These are phyloP conservation scores for Drosophila lacertosa DNA, from an alignment of 1,140 invertebrate genomes.

Conservation along the genomic window DNA sequence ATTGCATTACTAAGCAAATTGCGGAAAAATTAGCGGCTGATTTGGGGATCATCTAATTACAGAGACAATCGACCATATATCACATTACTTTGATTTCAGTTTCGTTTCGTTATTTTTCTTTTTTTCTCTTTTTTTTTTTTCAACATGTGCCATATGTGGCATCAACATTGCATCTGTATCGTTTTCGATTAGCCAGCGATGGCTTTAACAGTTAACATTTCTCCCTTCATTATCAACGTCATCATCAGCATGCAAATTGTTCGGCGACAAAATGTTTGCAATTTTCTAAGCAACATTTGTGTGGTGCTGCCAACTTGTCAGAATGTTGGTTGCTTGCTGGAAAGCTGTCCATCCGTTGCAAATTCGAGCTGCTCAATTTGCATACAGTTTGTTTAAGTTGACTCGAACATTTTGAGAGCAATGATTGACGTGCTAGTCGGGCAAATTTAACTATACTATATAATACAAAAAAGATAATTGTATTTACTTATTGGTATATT, in stretches of 20 bases:
- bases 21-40: constrained; percentile 84
- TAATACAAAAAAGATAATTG: too few species aligned
- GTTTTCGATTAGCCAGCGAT: constrained; percentile 51
- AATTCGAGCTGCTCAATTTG: not conserved
- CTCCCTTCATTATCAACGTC: not conserved
- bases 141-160: constrained; percentile 34
- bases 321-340: not conserved
- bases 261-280: constrained; percentile 16
- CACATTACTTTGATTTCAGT: constrained; percentile 72
- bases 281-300: constrained; percentile 10
- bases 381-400: not conserved
- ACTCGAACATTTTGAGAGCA: too few species aligned
- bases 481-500: not conserved
- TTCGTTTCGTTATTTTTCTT: not conserved
- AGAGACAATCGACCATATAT: constrained; percentile 60
- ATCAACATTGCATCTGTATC: constrained; percentile 68
- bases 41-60: constrained; percentile 84
- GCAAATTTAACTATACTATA: too few species aligned
- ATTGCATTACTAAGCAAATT: constrained; percentile 84
- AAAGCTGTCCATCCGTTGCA: not conserved
- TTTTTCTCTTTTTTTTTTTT: not conserved
- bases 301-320: constrained; percentile 8
- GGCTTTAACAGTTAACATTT: constrained; percentile 13
- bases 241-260: constrained; percentile 33
- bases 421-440: too few species aligned